phyloP scores from a whole-genome alignment of 2,113 vertebrate genomes.

The Pseudorhombus dupliciocellatus region DNA sequence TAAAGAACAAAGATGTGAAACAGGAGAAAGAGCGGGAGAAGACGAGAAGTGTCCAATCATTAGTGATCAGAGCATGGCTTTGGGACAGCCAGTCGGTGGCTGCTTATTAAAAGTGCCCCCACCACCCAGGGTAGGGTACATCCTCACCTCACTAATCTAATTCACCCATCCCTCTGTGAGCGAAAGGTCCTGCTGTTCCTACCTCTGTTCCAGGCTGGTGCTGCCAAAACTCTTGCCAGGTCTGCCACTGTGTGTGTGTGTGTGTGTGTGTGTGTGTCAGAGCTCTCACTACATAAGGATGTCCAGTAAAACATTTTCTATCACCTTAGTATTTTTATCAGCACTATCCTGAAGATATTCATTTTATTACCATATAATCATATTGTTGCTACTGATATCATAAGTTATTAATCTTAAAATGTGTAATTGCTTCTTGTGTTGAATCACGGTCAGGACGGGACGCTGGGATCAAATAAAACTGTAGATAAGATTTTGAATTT shows the following conservation, averaged over 20 bases:
- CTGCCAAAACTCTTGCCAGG: neutral
- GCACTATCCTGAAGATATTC: too few relatives aligned
- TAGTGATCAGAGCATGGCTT: slow-evolving; percentile 52
- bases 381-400: too few relatives aligned
- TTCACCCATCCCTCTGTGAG: slow-evolving; percentile 10
- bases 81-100: slow-evolving; percentile 16
- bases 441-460: too few relatives aligned
- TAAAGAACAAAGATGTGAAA: slow-evolving; percentile 29
- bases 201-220: slow-evolving; percentile 1
- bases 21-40: slow-evolving; percentile 2
- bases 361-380: too few relatives aligned
- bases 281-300: neutral
- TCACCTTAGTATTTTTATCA: too few relatives aligned
- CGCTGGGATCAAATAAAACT: too few relatives aligned
- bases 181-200: neutral
- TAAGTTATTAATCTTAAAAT: too few relatives aligned
- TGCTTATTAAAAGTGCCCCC: slow-evolving; percentile 31
- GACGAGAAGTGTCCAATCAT: slow-evolving; percentile 24
- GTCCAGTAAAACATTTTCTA: neutral
- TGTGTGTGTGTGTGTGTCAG: neutral
- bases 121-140: neutral
- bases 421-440: too few relatives aligned
- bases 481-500: too few relatives aligned
- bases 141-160: slow-evolving; percentile 17
- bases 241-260: neutral